Conservation (phyloP, 1,140 invertebrate species). For the Diuraphis noxia region DNA sequence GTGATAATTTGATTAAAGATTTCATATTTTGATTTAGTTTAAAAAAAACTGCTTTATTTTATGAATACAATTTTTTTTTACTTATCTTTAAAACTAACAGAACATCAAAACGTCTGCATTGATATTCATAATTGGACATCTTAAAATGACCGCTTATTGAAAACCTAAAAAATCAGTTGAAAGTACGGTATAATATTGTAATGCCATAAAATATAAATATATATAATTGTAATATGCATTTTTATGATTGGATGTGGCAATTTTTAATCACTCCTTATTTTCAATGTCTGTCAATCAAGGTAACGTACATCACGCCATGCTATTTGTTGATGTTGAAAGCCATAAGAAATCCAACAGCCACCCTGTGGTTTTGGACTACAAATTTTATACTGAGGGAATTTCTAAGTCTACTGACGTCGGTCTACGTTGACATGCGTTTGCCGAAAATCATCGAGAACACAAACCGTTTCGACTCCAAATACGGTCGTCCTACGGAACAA, state of each 20-base stretch:
- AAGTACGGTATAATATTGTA: neutral
- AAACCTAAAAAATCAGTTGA: neutral
- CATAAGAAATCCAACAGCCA: neutral
- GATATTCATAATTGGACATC: neutral
- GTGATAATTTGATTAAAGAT: neutral
- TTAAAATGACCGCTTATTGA: neutral
- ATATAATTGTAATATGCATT: neutral
- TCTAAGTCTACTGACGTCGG: neutral
- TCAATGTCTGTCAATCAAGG: neutral
- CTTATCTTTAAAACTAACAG: neutral
- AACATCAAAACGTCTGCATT: neutral
- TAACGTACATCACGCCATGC: neutral
- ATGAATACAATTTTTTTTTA: neutral
- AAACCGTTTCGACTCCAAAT: neutral
- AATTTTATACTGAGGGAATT: neutral
- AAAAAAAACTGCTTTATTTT: neutral
- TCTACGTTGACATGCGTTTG: neutral
- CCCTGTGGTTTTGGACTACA: constrained; percentile 19
- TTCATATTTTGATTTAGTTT: neutral
- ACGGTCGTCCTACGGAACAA: neutral
- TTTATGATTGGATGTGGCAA: neutral
- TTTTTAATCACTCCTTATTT: neutral
- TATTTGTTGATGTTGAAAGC: neutral
- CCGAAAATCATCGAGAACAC: constrained; percentile 30
- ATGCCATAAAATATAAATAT: neutral